phyloP scores from a whole-genome alignment of 2,888 invertebrate genomes.

The Cantharis rufa region DNA sequence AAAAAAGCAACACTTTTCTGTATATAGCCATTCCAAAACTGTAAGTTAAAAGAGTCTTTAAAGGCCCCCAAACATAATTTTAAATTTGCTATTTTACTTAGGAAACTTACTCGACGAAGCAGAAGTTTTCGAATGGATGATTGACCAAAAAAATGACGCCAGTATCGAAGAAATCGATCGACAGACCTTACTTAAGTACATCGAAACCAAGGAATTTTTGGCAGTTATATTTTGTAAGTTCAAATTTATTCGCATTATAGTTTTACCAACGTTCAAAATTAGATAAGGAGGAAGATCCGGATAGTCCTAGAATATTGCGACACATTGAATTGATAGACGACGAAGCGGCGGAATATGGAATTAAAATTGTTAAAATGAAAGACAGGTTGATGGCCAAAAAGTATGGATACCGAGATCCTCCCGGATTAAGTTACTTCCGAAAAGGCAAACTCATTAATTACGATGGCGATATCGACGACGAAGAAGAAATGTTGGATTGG shows the following conservation, averaged over 20 bases:
- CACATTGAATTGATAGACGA: conserved; percentile 90
- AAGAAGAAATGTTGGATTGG: conserved; percentile 88
- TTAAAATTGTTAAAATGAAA: conserved; percentile 84
- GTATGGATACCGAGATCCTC: conserved; percentile 86
- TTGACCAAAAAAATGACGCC: conserved; percentile 87
- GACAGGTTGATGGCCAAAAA: conserved; percentile 93
- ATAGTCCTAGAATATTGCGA: conserved; percentile 77
- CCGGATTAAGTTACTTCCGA: conserved; percentile 88
- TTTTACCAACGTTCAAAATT: conserved; percentile 9
- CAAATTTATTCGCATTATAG: background rate
- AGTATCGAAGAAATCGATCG: conserved; percentile 89
- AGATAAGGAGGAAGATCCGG: conserved; percentile 84
- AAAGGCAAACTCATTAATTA: conserved; percentile 89
- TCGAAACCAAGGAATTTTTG: conserved; percentile 87
- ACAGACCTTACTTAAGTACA: conserved; percentile 79
- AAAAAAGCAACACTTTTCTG: conserved; percentile 16
- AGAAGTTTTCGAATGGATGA: conserved; percentile 88
- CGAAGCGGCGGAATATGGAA: conserved; percentile 89
- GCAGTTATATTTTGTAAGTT: conserved; percentile 92
- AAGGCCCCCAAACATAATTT: background rate
- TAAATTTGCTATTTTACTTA: conserved; percentile 46
- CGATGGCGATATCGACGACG: conserved; percentile 91
- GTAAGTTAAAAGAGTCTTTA: background rate
- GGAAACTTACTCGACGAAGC: conserved; percentile 77
- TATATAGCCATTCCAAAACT: conserved; percentile 49